phyloP scores from a whole-genome alignment of 2,888 invertebrate genomes.

The Andrena dorsata region DNA sequence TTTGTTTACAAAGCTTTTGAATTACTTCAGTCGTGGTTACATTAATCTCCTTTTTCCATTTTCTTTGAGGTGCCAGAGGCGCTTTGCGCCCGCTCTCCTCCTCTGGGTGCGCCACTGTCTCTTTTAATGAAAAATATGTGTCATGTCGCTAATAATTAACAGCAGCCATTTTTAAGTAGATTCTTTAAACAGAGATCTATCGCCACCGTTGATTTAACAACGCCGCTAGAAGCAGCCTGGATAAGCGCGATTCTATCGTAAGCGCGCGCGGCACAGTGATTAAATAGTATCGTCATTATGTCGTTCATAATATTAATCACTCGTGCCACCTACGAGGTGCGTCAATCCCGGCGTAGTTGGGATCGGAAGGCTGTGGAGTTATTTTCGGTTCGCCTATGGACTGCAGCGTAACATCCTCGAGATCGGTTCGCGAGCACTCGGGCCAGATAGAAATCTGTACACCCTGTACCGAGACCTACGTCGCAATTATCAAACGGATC shows the following conservation, averaged over 20 bases:
- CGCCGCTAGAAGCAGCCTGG: neutral
- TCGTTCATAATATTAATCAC: slow-evolving; percentile 50
- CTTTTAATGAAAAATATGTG: neutral
- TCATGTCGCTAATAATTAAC: slow-evolving; percentile 1
- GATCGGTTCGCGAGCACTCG: slow-evolving; percentile 43
- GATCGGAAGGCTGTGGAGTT: slow-evolving; percentile 72
- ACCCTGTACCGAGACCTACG: slow-evolving; percentile 33
- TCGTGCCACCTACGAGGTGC: slow-evolving; percentile 36
- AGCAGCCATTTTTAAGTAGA: neutral
- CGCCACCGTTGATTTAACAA: neutral
- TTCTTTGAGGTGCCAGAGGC: no score
- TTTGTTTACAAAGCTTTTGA: no score
- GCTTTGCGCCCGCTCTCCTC: no score
- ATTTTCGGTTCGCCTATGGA: slow-evolving; percentile 71
- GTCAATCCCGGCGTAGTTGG: slow-evolving; percentile 51
- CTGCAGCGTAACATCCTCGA: slow-evolving; percentile 57
- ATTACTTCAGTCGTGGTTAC: no score
- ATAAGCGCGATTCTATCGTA: neutral
- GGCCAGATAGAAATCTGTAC: slow-evolving; percentile 66
- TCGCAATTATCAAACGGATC: slow-evolving; percentile 37
- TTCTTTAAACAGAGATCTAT: neutral
- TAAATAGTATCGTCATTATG: slow-evolving; percentile 41
- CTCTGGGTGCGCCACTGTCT: no score
- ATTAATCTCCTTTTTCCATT: no score
- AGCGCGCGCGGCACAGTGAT: slow-evolving; percentile 10